Conservation (phyloP, 2,797 vertebrate species). For the Megaceryle alcyon region DNA sequence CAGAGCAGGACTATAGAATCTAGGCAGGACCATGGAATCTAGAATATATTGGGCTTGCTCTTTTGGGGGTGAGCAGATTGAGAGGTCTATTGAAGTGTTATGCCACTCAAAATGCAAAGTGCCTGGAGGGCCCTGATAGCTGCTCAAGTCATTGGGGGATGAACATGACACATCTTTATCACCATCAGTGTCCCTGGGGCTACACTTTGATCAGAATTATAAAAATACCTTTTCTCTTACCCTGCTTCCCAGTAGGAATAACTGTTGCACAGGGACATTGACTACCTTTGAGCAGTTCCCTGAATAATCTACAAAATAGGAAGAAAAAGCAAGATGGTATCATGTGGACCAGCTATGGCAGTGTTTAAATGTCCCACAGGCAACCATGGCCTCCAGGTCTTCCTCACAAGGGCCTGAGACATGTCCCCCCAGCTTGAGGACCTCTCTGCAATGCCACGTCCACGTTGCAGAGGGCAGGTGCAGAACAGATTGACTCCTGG, state of each 20-base stretch:
- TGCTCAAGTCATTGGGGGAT: fast-evolving
- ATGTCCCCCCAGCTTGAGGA: neutral
- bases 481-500: neutral
- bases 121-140: neutral
- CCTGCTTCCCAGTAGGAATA: neutral
- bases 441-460: neutral
- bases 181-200: neutral
- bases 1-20: too few relatives aligned
- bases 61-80: neutral
- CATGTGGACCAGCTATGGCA: neutral
- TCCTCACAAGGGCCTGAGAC: neutral
- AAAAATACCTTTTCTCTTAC: neutral
- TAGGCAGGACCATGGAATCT: too few relatives aligned
- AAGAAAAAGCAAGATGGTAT: neutral
- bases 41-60: neutral
- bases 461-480: neutral
- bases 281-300: neutral
- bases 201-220: neutral
- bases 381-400: neutral
- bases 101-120: neutral
- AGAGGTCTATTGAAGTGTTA: neutral
- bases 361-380: neutral
- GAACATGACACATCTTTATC: neutral
- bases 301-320: neutral
- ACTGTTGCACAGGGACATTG: neutral